Conservation (phyloP, 1,140 invertebrate genomes). For the Calosoma granatense region DNA sequence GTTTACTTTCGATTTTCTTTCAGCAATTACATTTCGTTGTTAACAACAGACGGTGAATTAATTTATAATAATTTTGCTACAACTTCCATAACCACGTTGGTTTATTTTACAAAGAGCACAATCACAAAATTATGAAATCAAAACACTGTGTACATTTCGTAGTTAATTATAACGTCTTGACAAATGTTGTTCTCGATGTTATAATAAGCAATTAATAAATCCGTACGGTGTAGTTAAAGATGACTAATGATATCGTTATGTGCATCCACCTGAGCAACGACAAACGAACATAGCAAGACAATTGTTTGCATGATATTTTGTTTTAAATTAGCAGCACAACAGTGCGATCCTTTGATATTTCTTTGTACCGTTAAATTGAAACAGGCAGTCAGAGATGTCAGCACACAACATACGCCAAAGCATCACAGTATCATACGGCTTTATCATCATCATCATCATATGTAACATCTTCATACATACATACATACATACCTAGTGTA, state of each 20-base stretch:
- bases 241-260: neutral
- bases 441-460: too few species aligned
- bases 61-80: neutral
- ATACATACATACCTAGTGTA: too few species aligned
- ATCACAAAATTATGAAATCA: neutral
- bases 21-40: neutral
- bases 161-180: neutral
- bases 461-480: too few species aligned
- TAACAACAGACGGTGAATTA: neutral
- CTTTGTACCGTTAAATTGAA: neutral
- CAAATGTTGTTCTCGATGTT: neutral
- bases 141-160: neutral
- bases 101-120: neutral
- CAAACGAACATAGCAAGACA: neutral
- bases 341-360: neutral
- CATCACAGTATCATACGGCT: too few species aligned
- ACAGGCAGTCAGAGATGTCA: too few species aligned
- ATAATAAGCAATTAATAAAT: neutral
- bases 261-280: neutral
- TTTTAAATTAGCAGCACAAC: neutral
- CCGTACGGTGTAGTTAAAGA: neutral
- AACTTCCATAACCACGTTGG: too few species aligned
- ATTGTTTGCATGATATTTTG: neutral
- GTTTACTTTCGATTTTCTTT: too few species aligned
- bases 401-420: too few species aligned